Percentiles rank a stretch among this genome's conserved stretches.
phyloP scores from a whole-genome alignment of 2,888 invertebrate species.

The Neoscelio sp. region DNA sequence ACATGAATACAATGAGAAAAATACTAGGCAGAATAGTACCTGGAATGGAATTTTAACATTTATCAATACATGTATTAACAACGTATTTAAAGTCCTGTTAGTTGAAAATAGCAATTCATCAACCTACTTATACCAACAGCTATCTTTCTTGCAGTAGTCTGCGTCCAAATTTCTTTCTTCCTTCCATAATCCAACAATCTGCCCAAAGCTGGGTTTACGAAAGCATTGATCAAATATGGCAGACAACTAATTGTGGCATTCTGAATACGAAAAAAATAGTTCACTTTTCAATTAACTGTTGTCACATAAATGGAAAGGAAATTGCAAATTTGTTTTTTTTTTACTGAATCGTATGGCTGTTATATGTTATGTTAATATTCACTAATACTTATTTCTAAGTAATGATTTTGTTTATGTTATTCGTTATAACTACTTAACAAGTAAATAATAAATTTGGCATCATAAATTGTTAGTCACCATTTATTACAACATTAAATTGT shows the following conservation, averaged over 20 bases:
- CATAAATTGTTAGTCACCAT: too few relatives aligned
- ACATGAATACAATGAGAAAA: constrained; percentile 76
- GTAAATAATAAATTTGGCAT: too few relatives aligned
- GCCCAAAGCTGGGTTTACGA: constrained; percentile 77
- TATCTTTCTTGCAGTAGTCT: constrained; percentile 78
- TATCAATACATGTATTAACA: background rate
- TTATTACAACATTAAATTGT: too few relatives aligned
- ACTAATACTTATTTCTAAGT: too few relatives aligned
- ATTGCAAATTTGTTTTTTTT: too few relatives aligned
- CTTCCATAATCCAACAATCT: constrained; percentile 77
- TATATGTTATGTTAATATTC: too few relatives aligned
- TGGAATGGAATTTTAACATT: constrained; percentile 58
- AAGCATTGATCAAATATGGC: constrained; percentile 78
- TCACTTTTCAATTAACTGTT: too few relatives aligned
- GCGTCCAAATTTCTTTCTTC: constrained; percentile 75
- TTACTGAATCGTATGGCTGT: too few relatives aligned
- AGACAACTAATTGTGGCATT: constrained; percentile 77
- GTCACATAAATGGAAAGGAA: too few relatives aligned
- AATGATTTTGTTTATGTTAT: too few relatives aligned
- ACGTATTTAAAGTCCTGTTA: constrained; percentile 11
- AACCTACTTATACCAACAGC: constrained; percentile 79
- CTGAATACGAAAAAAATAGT: too few relatives aligned
- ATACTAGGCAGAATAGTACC: constrained; percentile 77
- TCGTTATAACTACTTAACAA: too few relatives aligned
- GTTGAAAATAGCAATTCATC: background rate